Evolutionary conservation across 2,888 invertebrate genomes (phyloP).

Genomic region (Crocallis elinguaria): DNA sequence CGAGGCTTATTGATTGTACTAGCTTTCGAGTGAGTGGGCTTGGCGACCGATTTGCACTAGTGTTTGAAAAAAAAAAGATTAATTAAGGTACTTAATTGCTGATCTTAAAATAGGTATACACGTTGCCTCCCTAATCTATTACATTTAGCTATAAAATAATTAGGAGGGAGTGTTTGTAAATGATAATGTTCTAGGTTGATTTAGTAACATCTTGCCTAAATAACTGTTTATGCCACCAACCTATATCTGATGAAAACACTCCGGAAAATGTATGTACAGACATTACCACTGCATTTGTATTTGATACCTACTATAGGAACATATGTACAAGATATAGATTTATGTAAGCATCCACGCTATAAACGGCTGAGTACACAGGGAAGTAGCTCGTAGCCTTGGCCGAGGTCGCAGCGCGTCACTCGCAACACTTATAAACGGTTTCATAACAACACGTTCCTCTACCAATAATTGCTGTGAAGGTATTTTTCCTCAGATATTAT

Average conservation of each 20-base stretch:
- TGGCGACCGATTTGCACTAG: no score
- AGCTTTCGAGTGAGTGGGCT: no score
- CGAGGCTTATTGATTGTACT: no score
- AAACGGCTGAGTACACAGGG: constrained; percentile 77
- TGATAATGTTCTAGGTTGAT: neutral
- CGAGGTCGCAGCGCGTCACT: constrained; percentile 78
- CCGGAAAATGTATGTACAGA: constrained; percentile 52
- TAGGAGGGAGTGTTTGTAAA: no score
- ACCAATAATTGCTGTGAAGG: constrained; percentile 47
- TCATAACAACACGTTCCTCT: constrained; percentile 67
- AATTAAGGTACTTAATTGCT: no score
- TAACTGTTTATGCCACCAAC: neutral
- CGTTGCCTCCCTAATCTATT: no score
- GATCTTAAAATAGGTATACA: no score
- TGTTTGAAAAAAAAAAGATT: no score
- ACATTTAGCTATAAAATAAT: no score
- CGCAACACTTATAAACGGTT: constrained; percentile 76
- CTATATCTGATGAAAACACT: constrained; percentile 32
- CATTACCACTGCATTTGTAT: constrained; percentile 51
- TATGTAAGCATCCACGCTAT: constrained; percentile 61
- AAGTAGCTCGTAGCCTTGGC: constrained; percentile 80
- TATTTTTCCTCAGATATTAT: constrained; percentile 41
- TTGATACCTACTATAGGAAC: constrained; percentile 24
- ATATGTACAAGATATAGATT: constrained; percentile 47
- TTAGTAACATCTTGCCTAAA: no score